phyloP scores from a whole-genome alignment of 2,888 invertebrate genomes.

The Hyposoter didymator region DNA sequence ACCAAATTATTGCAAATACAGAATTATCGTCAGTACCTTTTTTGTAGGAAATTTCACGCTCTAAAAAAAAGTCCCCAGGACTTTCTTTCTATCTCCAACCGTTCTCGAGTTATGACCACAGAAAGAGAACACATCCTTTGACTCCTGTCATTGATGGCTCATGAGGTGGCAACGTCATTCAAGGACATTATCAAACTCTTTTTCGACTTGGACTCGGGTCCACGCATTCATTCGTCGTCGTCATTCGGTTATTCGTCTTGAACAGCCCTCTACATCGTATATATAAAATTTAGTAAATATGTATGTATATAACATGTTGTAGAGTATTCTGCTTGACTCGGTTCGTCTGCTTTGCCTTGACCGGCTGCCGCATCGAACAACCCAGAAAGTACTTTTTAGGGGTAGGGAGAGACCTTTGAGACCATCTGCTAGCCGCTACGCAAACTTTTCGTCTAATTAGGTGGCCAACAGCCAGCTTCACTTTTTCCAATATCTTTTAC shows the following conservation, averaged over 20 bases:
- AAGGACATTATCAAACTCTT: not conserved
- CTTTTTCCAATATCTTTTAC: constrained; percentile 20
- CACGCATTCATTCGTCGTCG: not conserved
- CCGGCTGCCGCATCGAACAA: constrained; percentile 52
- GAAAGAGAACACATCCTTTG: not conserved
- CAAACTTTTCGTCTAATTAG: constrained; percentile 77
- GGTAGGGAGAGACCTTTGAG: constrained; percentile 71
- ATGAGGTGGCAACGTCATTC: not conserved
- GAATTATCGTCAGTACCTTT: not conserved
- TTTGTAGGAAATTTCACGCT: not conserved
- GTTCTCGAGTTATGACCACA: not conserved
- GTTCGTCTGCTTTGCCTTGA: constrained; percentile 55
- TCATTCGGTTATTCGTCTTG: too few species aligned
- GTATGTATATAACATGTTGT: not conserved
- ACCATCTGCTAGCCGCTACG: constrained; percentile 75
- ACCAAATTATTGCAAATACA: not conserved
- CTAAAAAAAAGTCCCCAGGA: not conserved
- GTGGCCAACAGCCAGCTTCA: constrained; percentile 57
- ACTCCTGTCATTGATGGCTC: not conserved
- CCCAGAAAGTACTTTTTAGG: constrained; percentile 40
- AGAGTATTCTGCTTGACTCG: constrained; percentile 34
- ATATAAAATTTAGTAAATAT: not conserved
- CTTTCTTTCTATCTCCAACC: not conserved
- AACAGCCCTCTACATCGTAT: not conserved
- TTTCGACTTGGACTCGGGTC: not conserved